These are phyloP conservation scores for Poicephalus meyeri DNA, from an alignment of 2,113 vertebrate species.

Conservation along the genomic window DNA sequence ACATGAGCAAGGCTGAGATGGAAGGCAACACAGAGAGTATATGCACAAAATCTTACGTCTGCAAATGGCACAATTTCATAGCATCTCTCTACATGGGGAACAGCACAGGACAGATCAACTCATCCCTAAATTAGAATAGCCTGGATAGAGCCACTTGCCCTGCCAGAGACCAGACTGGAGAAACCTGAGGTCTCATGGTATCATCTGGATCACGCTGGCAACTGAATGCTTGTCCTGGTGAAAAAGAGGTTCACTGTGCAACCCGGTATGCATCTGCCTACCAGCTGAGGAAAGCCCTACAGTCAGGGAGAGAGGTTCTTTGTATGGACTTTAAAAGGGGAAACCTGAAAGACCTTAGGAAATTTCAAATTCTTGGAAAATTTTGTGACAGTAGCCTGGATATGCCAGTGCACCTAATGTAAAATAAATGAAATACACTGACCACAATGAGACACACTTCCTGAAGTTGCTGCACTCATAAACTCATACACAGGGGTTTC, in stretches of 20 bases:
- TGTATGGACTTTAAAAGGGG: background rate
- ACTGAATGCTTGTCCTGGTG: background rate
- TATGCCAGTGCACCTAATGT: fast-evolving
- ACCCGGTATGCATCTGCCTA: background rate
- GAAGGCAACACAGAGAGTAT: background rate
- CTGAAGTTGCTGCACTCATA: background rate
- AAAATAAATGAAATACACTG: background rate
- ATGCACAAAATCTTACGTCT: background rate
- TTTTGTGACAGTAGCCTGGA: background rate
- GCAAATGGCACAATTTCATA: background rate
- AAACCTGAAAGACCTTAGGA: background rate
- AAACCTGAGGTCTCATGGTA: fast-evolving
- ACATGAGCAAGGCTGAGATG: background rate
- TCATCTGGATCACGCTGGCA: fast-evolving
- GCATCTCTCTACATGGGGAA: background rate
- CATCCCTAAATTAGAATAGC: background rate
- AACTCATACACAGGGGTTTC: fast-evolving
- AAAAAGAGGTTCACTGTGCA: background rate
- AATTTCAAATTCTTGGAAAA: background rate
- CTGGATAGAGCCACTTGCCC: background rate
- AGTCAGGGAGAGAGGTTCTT: background rate
- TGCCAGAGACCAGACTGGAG: background rate
- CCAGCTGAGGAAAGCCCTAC: background rate
- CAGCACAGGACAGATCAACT: background rate
- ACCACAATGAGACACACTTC: background rate